A percentile compares a stretch with the other conserved stretches of the same genome.
Evolutionary conservation across 2,113 vertebrate species (phyloP).

Genomic region (Labeo rohita): DNA sequence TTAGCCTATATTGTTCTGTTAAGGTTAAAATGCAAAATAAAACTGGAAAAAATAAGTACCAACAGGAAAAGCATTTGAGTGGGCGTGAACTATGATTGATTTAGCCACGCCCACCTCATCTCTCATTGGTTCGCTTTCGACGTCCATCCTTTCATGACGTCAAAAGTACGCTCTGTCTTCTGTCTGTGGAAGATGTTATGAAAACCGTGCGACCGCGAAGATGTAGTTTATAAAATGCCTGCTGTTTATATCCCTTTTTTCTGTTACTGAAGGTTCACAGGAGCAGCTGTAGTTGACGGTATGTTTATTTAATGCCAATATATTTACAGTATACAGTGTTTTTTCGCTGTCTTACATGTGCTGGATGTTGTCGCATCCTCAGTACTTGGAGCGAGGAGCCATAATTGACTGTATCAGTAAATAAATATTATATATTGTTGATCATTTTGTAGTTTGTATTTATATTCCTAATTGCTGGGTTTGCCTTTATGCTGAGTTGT

Average conservation of each 20-base stretch:
- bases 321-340: neutral
- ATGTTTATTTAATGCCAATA: neutral
- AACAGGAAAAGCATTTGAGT: neutral
- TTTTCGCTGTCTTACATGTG: neutral
- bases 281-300: slow-evolving; percentile 33
- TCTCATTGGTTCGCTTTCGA: slow-evolving; percentile 40
- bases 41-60: too few species aligned
- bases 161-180: neutral
- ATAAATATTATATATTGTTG: neutral
- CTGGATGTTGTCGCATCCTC: neutral
- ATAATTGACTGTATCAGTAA: neutral
- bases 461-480: neutral
- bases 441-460: neutral
- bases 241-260: neutral
- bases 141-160: slow-evolving; percentile 23
- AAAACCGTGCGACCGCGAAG: neutral
- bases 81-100: neutral
- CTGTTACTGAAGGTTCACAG: neutral
- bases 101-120: slow-evolving; percentile 23
- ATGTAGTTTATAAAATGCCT: slow-evolving; percentile 14
- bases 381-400: slow-evolving; percentile 3
- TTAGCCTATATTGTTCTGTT: too few species aligned
- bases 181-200: slow-evolving; percentile 8
- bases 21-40: too few species aligned
- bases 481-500: neutral